Evolutionary conservation across 2,797 vertebrate genomes (phyloP).

Genomic region (Micrastur ruficollis): DNA sequence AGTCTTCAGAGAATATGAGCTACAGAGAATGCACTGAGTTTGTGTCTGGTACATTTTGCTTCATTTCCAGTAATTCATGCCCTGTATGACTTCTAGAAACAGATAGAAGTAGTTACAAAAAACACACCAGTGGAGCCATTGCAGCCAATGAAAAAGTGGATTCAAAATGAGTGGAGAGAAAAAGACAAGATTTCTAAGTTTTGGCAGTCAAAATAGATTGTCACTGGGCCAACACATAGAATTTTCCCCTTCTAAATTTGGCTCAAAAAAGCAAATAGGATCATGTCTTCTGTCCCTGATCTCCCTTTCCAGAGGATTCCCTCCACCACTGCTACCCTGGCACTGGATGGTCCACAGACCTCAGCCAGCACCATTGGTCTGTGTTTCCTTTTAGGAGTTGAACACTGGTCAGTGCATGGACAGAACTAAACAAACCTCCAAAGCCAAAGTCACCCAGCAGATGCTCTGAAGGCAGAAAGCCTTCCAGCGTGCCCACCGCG

Average conservation of each 20-base stretch:
- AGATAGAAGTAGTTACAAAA: background rate
- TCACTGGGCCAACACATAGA: background rate
- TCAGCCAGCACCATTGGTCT: background rate
- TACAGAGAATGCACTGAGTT: conserved; percentile 2
- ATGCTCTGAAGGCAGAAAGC: background rate
- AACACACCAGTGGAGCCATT: background rate
- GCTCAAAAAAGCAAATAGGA: background rate
- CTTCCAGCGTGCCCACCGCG: background rate
- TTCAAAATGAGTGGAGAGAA: background rate
- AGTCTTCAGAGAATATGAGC: conserved; percentile 40
- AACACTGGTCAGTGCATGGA: background rate
- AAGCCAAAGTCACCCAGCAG: background rate
- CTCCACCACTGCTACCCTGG: background rate
- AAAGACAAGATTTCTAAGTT: background rate
- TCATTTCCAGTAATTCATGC: conserved; percentile 20
- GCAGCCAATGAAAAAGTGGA: background rate
- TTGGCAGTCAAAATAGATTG: background rate
- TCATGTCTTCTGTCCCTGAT: background rate
- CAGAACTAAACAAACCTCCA: background rate
- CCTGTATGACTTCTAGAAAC: background rate
- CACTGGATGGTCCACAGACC: background rate
- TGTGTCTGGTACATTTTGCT: conserved; percentile 49
- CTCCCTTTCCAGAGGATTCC: background rate
- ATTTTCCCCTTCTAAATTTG: background rate
- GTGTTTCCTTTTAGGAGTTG: background rate